Conservation (phyloP, 2,797 vertebrate species). For the Acrossocheilus wenchowensis region DNA sequence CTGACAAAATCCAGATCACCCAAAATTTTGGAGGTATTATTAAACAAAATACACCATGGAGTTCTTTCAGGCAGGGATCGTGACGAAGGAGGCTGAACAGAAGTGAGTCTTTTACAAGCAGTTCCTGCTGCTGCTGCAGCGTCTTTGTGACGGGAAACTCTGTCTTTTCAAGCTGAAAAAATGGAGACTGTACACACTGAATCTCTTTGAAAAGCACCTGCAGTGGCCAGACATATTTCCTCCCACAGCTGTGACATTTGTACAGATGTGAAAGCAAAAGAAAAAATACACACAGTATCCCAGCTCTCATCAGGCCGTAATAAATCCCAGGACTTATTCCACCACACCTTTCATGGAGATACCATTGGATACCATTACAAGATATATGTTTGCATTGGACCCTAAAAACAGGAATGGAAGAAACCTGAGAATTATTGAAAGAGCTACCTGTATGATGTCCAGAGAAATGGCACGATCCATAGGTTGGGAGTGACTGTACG, state of each 20-base stretch:
- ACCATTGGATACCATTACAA: neutral
- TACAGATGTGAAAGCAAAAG: slow-evolving; percentile 64
- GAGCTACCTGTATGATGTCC: neutral
- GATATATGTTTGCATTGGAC: slow-evolving; percentile 24
- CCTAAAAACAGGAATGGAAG: slow-evolving; percentile 14
- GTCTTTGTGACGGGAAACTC: slow-evolving; percentile 33
- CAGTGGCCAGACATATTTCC: slow-evolving; percentile 63
- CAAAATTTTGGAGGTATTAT: neutral
- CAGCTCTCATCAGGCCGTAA: slow-evolving; percentile 46
- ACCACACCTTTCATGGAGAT: slow-evolving; percentile 40
- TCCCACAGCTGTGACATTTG: slow-evolving; percentile 65
- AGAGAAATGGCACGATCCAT: neutral
- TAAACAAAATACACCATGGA: neutral
- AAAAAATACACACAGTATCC: slow-evolving; percentile 48
- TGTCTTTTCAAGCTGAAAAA: slow-evolving; percentile 59
- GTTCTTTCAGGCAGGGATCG: neutral
- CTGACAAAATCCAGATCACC: neutral
- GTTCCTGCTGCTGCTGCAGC: slow-evolving; percentile 24
- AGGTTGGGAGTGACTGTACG: neutral
- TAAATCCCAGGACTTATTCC: slow-evolving; percentile 48
- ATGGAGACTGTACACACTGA: slow-evolving; percentile 52
- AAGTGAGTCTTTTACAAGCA: slow-evolving; percentile 30
- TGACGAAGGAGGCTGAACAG: slow-evolving; percentile 6
- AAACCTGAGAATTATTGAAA: slow-evolving; percentile 1
- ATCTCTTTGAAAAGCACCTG: slow-evolving; percentile 59